These are phyloP conservation scores for Epirrhoe alternata DNA, from an alignment of 2,888 invertebrate species.

Conservation along the genomic window DNA sequence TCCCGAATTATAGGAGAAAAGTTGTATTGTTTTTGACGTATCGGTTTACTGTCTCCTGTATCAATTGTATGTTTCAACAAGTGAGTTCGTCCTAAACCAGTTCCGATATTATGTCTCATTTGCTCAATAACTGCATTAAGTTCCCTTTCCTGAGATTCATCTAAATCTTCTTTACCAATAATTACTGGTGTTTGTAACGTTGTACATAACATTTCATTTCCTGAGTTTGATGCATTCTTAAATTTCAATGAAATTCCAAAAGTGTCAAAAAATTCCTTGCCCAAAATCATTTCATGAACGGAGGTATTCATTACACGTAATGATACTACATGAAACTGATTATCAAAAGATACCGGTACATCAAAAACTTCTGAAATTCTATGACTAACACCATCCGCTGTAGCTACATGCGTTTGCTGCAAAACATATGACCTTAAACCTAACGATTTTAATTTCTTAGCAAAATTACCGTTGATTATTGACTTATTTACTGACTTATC, in stretches of 20 bases:
- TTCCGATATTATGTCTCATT: background rate
- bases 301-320: background rate
- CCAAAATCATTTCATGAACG: background rate
- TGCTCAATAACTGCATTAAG: background rate
- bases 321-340: background rate
- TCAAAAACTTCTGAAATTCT: background rate
- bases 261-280: constrained; percentile 3
- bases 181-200: background rate
- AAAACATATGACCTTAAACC: background rate
- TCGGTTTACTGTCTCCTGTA: background rate
- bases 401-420: background rate
- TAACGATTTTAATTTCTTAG: background rate
- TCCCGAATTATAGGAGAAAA: background rate
- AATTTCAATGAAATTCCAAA: constrained; percentile 1
- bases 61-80: background rate
- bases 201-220: background rate
- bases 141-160: background rate
- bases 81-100: background rate
- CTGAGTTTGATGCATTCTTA: background rate
- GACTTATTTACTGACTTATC: background rate
- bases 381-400: background rate
- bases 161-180: background rate
- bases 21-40: background rate
- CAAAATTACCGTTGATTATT: background rate
- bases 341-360: background rate